Percentiles rank a stretch among this genome's conserved stretches.
Evolutionary conservation across 2,113 vertebrate species (phyloP).

Genomic region (Mus pahari): DNA sequence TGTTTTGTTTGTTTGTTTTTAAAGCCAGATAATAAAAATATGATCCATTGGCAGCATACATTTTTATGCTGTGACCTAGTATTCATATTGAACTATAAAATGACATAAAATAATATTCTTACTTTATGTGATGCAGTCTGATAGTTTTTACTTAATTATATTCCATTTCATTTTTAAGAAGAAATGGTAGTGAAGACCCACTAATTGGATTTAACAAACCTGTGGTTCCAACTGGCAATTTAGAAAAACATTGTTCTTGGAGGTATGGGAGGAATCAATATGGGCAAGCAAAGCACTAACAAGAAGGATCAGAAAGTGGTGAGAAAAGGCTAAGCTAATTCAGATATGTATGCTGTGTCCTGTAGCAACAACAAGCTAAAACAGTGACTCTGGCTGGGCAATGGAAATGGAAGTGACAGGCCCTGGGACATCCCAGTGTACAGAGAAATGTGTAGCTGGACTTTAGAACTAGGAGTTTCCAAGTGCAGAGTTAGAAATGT

Average conservation of each 20-base stretch:
- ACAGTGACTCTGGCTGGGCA: not conserved
- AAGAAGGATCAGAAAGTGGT: not conserved
- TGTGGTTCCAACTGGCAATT: slow-evolving; percentile 3
- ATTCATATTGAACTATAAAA: slow-evolving; percentile 28
- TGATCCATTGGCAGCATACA: not conserved
- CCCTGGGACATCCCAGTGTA: not conserved
- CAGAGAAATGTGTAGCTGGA: not conserved
- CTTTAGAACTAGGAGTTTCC: slow-evolving; percentile 36
- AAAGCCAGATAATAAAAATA: not conserved
- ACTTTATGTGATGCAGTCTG: slow-evolving; percentile 24
- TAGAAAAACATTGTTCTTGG: slow-evolving; percentile 38
- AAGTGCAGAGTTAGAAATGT: not conserved
- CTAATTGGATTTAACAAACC: slow-evolving; percentile 37
- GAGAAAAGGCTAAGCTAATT: slow-evolving; percentile 18
- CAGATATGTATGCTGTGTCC: slow-evolving; percentile 9
- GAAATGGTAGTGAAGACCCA: not conserved
- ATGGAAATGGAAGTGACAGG: not conserved
- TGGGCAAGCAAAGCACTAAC: not conserved
- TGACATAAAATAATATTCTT: slow-evolving; percentile 14
- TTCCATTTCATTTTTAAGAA: slow-evolving; percentile 35
- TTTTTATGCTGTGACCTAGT: slow-evolving; percentile 21
- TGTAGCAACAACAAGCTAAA: slow-evolving; percentile 26
- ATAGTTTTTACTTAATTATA: slow-evolving; percentile 1
- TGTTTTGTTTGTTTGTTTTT: too few relatives aligned
- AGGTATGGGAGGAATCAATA: not conserved